Conservation (phyloP, 2,888 invertebrate species). For the Nomada ferruginata region DNA sequence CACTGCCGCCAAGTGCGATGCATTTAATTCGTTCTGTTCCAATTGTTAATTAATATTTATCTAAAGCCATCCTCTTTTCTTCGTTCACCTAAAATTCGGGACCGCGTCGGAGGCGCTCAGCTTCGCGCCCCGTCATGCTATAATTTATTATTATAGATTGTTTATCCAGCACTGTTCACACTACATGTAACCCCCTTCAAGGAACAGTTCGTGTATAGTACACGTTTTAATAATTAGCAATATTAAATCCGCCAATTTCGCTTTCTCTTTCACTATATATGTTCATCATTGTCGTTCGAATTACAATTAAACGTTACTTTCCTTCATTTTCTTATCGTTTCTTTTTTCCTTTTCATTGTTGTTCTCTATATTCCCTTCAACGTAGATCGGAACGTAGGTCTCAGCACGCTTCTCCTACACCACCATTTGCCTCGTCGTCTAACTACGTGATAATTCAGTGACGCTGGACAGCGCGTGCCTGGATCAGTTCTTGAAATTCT, state of each 20-base stretch:
- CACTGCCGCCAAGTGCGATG: constrained; percentile 40
- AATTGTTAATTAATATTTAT: constrained; percentile 70
- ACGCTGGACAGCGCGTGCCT: constrained; percentile 71
- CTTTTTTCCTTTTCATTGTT: neutral
- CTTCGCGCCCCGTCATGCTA: constrained; percentile 65
- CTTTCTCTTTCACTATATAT: constrained; percentile 51
- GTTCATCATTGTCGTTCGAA: constrained; percentile 6
- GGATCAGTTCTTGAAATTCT: constrained; percentile 81
- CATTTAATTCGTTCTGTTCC: constrained; percentile 57
- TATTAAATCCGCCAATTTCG: constrained; percentile 62
- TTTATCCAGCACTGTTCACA: constrained; percentile 74
- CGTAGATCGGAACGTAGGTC: constrained; percentile 47
- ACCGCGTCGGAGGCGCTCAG: constrained; percentile 54
- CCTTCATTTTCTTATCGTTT: neutral
- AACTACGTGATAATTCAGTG: constrained; percentile 69
- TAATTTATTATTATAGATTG: constrained; percentile 79
- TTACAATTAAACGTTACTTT: constrained; percentile 42
- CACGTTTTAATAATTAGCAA: constrained; percentile 64
- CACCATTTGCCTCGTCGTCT: constrained; percentile 67
- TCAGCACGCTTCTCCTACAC: constrained; percentile 26
- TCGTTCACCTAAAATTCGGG: constrained; percentile 71
- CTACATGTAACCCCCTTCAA: constrained; percentile 63
- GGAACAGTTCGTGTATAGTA: constrained; percentile 73
- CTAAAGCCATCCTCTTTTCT: constrained; percentile 65
- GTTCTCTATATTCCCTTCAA: neutral